Conservation (phyloP, 2,113 vertebrate genomes). For the Choloepus hoffmanni region DNA sequence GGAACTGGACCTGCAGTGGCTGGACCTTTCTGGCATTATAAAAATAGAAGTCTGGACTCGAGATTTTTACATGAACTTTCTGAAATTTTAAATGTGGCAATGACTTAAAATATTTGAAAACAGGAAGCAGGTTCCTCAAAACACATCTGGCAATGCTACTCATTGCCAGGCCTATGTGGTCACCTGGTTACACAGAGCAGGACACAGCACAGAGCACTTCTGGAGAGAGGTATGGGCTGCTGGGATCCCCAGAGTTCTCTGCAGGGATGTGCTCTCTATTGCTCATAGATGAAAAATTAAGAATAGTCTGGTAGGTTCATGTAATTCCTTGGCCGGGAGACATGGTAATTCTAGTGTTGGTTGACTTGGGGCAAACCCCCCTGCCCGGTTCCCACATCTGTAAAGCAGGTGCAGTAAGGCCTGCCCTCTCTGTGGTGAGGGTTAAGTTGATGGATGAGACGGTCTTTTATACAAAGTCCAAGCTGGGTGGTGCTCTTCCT, state of each 20-base stretch:
- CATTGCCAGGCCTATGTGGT: background rate
- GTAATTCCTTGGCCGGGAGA: background rate
- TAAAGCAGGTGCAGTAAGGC: background rate
- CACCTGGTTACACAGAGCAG: background rate
- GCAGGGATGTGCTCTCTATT: background rate
- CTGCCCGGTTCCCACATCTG: background rate
- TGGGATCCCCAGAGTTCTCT: background rate
- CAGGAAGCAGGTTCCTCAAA: background rate
- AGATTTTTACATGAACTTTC: background rate
- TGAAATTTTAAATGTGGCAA: background rate
- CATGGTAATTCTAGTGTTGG: background rate
- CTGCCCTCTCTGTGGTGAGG: background rate
- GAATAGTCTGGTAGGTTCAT: background rate
- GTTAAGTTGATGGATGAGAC: background rate
- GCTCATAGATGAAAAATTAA: background rate
- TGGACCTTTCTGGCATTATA: background rate
- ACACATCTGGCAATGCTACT: background rate
- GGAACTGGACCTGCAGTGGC: background rate
- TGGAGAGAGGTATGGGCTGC: background rate
- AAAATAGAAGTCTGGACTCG: background rate
- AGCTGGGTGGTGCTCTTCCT: background rate
- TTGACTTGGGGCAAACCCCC: background rate
- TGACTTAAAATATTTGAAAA: slow-evolving; percentile 30
- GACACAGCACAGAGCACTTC: background rate
- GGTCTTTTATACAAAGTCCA: background rate